Evolutionary conservation across 64 coral and sea anemone genomes (phyloP), one percentile per base, ranked within the genome.

Genomic region (Porites lutea): DNA sequence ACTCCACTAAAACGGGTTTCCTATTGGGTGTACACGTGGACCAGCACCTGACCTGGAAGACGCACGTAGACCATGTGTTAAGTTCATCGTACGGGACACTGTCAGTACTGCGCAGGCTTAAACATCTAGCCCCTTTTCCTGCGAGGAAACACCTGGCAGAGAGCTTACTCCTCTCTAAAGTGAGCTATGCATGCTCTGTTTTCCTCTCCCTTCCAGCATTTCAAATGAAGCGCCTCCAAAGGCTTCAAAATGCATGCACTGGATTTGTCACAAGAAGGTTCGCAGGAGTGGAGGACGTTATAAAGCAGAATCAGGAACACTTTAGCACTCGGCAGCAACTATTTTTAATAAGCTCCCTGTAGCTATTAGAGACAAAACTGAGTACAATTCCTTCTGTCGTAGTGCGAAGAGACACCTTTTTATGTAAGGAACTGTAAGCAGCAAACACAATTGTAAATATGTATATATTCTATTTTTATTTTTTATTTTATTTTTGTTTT

Each of bases 231-330:
- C 54, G 90, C n/a, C 47, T 92, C 6, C 82, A 87, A 52, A 13
- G 43, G 54, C 65, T 89, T 19, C 92, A 89, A 58, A 88, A 89
- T 89, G 52, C 77, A 63, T 81, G 63, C n/a, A 22, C 76, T 60
- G 86, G 92, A 46, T 89, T 94, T 80, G 92, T 94, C 53, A 72
- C 79, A 71, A 27, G 59, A 48, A 64, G 13, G n/a, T 94, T 74
- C 14, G 76, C 87, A 16, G 88, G 27, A 37, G 27, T 37, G 27
- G 27, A 37, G 27, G 1, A 37, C 27, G 27, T 37, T 1, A 1
- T 37, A 37, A 37, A 37, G 27, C 27, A 37, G n/a, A 37, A 37
- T 37, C 27, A 37, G 27, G 27, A 37, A 37, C 27, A 37, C 1
- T 37, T 37, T 1, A 37, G 27, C 27, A n/a, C 27, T 37, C 27